These are phyloP conservation scores for Thumatha senex DNA, from an alignment of 2,888 invertebrate genomes.

Conservation along the genomic window DNA sequence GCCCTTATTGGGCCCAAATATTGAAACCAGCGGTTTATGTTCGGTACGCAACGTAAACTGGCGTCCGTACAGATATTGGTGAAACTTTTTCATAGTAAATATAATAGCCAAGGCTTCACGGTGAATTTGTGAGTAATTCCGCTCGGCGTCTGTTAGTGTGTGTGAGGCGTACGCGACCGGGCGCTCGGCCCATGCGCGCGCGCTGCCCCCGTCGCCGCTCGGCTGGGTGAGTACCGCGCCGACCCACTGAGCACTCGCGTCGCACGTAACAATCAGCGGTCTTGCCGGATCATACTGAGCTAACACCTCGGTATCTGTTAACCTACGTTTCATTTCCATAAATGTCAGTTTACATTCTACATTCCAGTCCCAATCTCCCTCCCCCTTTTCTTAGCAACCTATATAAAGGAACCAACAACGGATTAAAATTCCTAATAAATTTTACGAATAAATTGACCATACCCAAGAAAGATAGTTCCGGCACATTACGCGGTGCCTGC, in stretches of 20 bases:
- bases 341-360: constrained; percentile 12
- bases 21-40: constrained; percentile 29
- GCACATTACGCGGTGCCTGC: not conserved
- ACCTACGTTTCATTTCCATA: constrained; percentile 9
- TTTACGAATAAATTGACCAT: constrained; percentile 1
- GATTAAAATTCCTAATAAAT: not conserved
- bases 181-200: too few species aligned
- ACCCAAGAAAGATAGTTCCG: not conserved
- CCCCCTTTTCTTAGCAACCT: not conserved
- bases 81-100: constrained; percentile 10
- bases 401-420: not conserved
- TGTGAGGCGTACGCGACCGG: constrained; percentile 34
- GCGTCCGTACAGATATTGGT: constrained; percentile 16
- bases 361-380: not conserved
- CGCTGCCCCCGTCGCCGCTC: constrained; percentile 12
- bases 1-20: constrained; percentile 21
- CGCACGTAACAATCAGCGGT: constrained; percentile 25
- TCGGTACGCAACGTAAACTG: constrained; percentile 25
- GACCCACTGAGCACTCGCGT: constrained; percentile 25
- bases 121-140: constrained; percentile 31
- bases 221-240: constrained; percentile 30
- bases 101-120: constrained; percentile 16
- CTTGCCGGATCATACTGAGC: constrained; percentile 26
- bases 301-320: not conserved
- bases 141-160: constrained; percentile 27